Percentiles rank a stretch among this genome's conserved stretches.
These are phyloP conservation scores for Xenopus borealis DNA, from an alignment of 2,113 vertebrate genomes.

Conservation along the genomic window DNA sequence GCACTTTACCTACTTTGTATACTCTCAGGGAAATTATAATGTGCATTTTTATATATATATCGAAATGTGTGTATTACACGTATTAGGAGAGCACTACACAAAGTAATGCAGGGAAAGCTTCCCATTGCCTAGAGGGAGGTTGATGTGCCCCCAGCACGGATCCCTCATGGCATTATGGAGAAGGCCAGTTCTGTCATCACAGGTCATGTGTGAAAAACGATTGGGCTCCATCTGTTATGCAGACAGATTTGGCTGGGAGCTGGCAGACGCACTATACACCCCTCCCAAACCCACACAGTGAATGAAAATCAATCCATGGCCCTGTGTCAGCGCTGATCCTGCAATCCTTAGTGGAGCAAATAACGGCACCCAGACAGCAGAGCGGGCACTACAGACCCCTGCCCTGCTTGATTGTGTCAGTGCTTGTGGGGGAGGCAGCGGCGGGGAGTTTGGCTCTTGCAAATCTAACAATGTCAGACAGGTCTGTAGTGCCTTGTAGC, in stretches of 20 bases:
- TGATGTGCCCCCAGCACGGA: neutral
- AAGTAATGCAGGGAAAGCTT: neutral
- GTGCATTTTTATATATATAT: no score
- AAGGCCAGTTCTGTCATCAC: slow-evolving; percentile 24
- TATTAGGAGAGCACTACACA: neutral
- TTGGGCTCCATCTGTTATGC: slow-evolving; percentile 28
- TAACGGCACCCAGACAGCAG: neutral
- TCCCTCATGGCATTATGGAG: slow-evolving; percentile 8
- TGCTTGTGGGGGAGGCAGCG: neutral
- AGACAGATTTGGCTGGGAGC: slow-evolving; percentile 23
- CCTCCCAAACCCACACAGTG: slow-evolving; percentile 1
- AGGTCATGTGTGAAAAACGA: slow-evolving; percentile 7
- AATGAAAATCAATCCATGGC: slow-evolving; percentile 21
- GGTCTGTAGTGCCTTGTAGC: slow-evolving; percentile 3
- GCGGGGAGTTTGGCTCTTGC: neutral
- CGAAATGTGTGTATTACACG: no score
- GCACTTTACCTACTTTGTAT: no score
- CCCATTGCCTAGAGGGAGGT: neutral
- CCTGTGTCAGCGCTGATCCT: slow-evolving; percentile 12
- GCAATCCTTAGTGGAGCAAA: neutral
- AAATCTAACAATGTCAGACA: neutral
- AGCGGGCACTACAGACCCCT: no score
- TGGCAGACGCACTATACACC: neutral
- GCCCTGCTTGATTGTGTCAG: neutral
- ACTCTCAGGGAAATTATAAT: no score